Conservation (phyloP, 2,888 invertebrate genomes). For the Drosophila emarginata region DNA sequence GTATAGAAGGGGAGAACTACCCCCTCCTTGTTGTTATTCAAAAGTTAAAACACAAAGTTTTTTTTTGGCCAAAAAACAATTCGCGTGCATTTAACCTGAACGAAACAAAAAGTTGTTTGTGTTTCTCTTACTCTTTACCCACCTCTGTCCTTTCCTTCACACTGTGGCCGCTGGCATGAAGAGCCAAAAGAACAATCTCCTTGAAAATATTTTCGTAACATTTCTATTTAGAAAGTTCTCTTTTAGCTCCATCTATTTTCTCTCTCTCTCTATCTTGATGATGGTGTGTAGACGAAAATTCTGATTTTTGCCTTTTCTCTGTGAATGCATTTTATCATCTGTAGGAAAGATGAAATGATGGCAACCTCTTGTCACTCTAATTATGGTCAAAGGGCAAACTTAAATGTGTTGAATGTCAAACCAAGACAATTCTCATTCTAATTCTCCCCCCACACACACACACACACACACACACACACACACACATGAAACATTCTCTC, state of each 20-base stretch:
- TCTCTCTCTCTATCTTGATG: constrained; percentile 29
- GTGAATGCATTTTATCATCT: constrained; percentile 44
- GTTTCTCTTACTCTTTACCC: not conserved
- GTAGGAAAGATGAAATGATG: constrained; percentile 12
- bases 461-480: no score
- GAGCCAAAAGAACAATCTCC: constrained; percentile 26
- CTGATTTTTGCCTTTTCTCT: constrained; percentile 19
- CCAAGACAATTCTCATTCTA: constrained; percentile 64
- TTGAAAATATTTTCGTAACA: constrained; percentile 51
- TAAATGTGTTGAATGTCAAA: constrained; percentile 59
- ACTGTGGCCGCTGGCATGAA: not conserved
- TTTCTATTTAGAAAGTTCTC: constrained; percentile 43
- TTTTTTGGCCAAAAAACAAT: constrained; percentile 62
- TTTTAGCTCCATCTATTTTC: not conserved
- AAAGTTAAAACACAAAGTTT: constrained; percentile 71
- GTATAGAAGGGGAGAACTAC: not conserved
- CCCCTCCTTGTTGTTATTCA: constrained; percentile 42
- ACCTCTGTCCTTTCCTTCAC: no score
- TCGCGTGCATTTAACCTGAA: constrained; percentile 76
- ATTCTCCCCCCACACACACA: constrained; percentile 39
- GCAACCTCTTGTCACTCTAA: constrained; percentile 25
- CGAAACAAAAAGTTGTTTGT: constrained; percentile 67
- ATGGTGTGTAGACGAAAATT: not conserved
- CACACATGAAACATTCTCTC: not conserved
- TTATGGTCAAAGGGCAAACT: constrained; percentile 30